Evolutionary conservation across 2,888 invertebrate genomes (phyloP).

Genomic region (Standfussiana lucernea): DNA sequence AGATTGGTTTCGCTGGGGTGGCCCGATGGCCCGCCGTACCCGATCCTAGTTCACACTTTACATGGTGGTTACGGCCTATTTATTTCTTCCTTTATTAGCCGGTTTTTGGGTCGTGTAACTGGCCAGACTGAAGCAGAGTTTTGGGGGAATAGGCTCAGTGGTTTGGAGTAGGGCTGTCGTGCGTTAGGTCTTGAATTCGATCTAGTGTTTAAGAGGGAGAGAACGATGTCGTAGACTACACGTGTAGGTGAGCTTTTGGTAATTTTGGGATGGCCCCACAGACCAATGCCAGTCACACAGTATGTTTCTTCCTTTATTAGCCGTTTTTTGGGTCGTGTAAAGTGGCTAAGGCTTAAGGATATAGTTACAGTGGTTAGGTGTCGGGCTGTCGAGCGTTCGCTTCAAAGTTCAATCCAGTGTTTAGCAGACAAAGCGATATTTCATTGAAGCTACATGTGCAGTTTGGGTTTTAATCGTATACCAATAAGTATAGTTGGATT

Average conservation of each 20-base stretch:
- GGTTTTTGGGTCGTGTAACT: constrained; percentile 8
- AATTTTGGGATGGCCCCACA: neutral
- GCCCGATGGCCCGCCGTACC: neutral
- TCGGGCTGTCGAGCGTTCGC: neutral
- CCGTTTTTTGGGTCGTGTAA: constrained; percentile 40
- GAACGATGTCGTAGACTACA: neutral
- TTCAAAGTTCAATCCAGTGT: neutral
- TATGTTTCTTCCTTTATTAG: constrained; percentile 44
- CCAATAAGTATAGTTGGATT: neutral
- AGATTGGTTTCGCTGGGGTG: constrained; percentile 71
- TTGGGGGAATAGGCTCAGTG: neutral
- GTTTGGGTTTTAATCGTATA: neutral
- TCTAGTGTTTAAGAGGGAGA: neutral
- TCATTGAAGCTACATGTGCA: neutral
- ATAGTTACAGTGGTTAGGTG: neutral
- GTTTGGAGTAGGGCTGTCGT: neutral
- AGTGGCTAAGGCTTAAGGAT: neutral
- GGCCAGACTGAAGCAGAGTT: neutral
- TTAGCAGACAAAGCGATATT: neutral
- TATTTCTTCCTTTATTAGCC: constrained; percentile 6
- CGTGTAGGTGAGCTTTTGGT: neutral
- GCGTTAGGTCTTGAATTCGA: neutral
- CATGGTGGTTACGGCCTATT: constrained; percentile 14
- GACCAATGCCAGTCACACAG: constrained; percentile 33
- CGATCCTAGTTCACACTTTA: constrained; percentile 4